Evolutionary conservation across 2,888 invertebrate species (phyloP).

Genomic region (Ceratothoa steindachneri): DNA sequence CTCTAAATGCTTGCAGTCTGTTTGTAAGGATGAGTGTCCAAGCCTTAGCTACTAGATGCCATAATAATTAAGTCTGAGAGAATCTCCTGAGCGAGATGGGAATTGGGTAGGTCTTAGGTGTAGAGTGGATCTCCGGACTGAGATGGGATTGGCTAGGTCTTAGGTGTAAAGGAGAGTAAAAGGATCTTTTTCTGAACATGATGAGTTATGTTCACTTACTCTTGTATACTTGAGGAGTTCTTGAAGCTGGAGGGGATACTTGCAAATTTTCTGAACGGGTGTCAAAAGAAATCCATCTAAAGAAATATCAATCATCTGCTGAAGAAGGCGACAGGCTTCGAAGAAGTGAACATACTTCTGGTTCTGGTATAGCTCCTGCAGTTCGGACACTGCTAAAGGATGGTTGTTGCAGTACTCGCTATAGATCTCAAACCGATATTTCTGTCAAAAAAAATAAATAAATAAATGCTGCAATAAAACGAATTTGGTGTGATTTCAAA

Average conservation of each 20-base stretch:
- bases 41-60: too few relatives aligned
- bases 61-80: too few relatives aligned
- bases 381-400: slow-evolving; percentile 69
- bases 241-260: slow-evolving; percentile 78
- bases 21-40: too few relatives aligned
- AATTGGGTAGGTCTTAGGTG: too few relatives aligned
- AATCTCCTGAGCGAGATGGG: too few relatives aligned
- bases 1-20: too few relatives aligned
- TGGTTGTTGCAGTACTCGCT: slow-evolving; percentile 85
- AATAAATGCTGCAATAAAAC: too few relatives aligned
- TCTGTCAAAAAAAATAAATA: slow-evolving; percentile 56
- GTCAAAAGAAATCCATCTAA: slow-evolving; percentile 79
- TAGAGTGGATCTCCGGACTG: too few relatives aligned
- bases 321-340: slow-evolving; percentile 73
- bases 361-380: slow-evolving; percentile 66
- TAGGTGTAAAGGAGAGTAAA: too few relatives aligned
- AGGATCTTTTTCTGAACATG: too few relatives aligned
- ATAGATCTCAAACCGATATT: slow-evolving; percentile 74
- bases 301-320: slow-evolving; percentile 76
- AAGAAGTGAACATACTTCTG: slow-evolving; percentile 70
- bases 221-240: slow-evolving; percentile 74
- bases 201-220: slow-evolving; percentile 50
- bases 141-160: too few relatives aligned
- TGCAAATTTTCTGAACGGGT: slow-evolving; percentile 83
- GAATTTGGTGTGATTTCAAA: too few relatives aligned